Base-by-base conservation (phyloP, 1,140 invertebrate species). In the Trichomalopsis sarcophagae region DNA sequence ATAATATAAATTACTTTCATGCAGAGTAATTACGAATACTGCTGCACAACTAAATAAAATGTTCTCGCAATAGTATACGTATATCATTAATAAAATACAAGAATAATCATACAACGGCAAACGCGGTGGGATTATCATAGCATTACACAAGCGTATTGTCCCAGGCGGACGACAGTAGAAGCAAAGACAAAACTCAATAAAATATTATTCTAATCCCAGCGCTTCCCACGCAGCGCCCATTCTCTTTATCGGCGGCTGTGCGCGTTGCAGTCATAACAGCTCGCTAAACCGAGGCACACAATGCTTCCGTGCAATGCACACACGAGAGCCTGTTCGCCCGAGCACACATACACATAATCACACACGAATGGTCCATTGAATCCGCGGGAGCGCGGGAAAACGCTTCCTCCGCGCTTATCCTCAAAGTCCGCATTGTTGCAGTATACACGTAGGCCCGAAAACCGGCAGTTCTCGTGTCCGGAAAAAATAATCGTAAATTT, bases 401-500 rank as follows among this genome's bases (percentile, higher is more conserved):
- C n/a, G 68, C 79, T 40, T 30, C n/a, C 9, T 7, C 23, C 0
- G 40, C 9, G 40, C n/a, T 71, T 71, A 71, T 71, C 68, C 2
- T 23, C 68, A 17, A 2, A 17, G 47, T 10, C 1, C 68, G n/a
- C 27, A 71, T 71, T 71, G 68, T 30, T 27, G 2, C 21, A 30
- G 33, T 55, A 27, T 27, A 27, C 27, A 36, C 33, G 0, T 36
- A 73, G 6, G 17, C 1, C 23, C 30, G 50, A 81, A 73, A 55
- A 82, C 27, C 3, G 68, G 14, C 68, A 62, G 71, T 62, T 17
- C 76, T 77, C 84, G 68, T 84, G 86, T 87, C 86, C 84, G 30
- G 74, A 76, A 47, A 77, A 77, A n/a, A 62, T 62, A 47, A 47
- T 55, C 71, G 36, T 75, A 83, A 77, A 77, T 76, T 77, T 83